These are phyloP conservation scores for Gallinago paraguaiae DNA, from an alignment of 2,113 vertebrate species.

Conservation along the genomic window DNA sequence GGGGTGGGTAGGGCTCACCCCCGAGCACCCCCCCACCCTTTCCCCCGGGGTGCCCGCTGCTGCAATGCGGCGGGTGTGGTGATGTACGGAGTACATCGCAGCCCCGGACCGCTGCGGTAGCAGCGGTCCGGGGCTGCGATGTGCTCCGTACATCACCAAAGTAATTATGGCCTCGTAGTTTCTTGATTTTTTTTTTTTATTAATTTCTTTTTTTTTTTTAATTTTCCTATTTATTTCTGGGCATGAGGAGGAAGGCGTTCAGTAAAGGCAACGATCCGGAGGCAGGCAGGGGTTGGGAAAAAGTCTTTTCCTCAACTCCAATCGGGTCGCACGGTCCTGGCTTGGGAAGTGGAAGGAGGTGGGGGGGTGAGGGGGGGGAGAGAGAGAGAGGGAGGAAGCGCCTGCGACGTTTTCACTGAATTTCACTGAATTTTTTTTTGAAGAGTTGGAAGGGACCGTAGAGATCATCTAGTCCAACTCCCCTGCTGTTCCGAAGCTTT, in stretches of 20 bases:
- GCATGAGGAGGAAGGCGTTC: not conserved
- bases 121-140: not conserved
- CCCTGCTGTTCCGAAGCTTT: not conserved
- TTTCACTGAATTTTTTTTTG: no score
- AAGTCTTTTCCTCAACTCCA: not conserved
- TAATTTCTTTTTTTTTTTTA: not conserved
- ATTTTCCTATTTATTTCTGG: not conserved
- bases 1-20: no score
- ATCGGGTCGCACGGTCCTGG: no score
- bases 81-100: constrained; percentile 52
- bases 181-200: not conserved
- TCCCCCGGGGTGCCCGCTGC: constrained; percentile 62
- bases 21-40: not conserved
- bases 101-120: constrained; percentile 67
- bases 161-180: not conserved
- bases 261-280: not conserved
- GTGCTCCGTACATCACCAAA: not conserved
- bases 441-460: no score
- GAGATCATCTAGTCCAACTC: no score
- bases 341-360: not conserved
- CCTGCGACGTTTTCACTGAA: not conserved
- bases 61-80: constrained; percentile 86
- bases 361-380: no score
- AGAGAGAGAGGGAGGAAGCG: not conserved
- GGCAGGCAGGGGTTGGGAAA: not conserved